These are phyloP conservation scores for Yponomeuta sedellus DNA, from an alignment of 2,888 invertebrate genomes.

Conservation along the genomic window DNA sequence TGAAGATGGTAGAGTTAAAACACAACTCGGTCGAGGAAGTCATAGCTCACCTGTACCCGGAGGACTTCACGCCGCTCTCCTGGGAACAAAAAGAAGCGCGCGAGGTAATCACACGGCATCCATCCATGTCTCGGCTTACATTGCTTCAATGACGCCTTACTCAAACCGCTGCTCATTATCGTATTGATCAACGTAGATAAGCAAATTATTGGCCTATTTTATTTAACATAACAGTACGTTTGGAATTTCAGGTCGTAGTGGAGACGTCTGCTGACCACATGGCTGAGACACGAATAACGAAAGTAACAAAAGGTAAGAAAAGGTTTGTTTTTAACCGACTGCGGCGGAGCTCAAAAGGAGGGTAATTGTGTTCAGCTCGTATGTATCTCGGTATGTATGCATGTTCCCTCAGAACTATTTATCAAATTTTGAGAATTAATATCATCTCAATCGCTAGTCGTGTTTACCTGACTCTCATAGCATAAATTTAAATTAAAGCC, in stretches of 20 bases:
- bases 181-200: too few species aligned
- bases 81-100: conserved; percentile 86
- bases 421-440: too few species aligned
- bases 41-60: conserved; percentile 87
- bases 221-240: not conserved
- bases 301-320: conserved; percentile 50
- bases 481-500: too few species aligned
- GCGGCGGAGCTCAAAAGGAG: too few species aligned
- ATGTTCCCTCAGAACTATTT: too few species aligned
- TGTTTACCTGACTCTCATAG: too few species aligned
- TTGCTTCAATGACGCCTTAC: not conserved
- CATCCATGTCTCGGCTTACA: not conserved
- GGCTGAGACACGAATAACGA: conserved; percentile 43
- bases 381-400: too few species aligned
- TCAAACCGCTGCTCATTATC: not conserved
- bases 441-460: too few species aligned
- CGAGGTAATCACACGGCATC: conserved; percentile 64
- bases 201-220: too few species aligned
- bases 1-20: conserved; percentile 88
- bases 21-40: conserved; percentile 90
- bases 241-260: conserved; percentile 47
- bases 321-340: not conserved
- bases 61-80: conserved; percentile 87
- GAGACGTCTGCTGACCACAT: conserved; percentile 43
- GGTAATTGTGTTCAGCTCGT: too few species aligned